Conservation (phyloP, 2,888 invertebrate species). For the Amphimallon solstitiale region DNA sequence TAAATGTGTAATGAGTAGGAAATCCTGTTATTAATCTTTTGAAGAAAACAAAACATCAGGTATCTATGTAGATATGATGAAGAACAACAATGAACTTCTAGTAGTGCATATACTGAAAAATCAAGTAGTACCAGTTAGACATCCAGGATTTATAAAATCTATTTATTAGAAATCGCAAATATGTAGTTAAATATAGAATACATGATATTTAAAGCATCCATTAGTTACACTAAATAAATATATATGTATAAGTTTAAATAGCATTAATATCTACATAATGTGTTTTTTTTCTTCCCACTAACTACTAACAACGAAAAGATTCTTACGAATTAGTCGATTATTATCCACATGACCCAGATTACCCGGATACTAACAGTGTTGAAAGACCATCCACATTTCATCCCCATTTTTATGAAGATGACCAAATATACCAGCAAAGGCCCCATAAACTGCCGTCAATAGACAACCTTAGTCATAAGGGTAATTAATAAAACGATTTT, state of each 20-base stretch:
- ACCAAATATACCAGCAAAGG: slow-evolving; percentile 46
- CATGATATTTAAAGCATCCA: no score
- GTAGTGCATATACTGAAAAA: no score
- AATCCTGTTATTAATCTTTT: no score
- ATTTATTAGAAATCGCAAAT: no score
- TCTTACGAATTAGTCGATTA: slow-evolving; percentile 62
- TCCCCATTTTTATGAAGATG: slow-evolving; percentile 48
- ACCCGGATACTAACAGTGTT: slow-evolving; percentile 59
- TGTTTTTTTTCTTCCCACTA: neutral
- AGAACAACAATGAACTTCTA: no score
- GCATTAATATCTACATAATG: neutral
- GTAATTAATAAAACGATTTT: slow-evolving; percentile 42
- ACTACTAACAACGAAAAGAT: slow-evolving; percentile 49
- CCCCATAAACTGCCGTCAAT: slow-evolving; percentile 30
- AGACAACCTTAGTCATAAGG: slow-evolving; percentile 46
- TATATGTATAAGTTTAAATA: neutral
- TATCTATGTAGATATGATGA: no score
- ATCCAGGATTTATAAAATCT: no score
- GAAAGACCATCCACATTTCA: slow-evolving; percentile 57
- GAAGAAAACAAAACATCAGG: no score
- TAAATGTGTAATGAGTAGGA: no score
- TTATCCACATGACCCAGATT: slow-evolving; percentile 58
- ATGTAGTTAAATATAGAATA: no score
- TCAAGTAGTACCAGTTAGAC: no score
- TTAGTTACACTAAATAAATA: no score